phyloP scores from a whole-genome alignment of 37 sponge, comb jelly and placozoan species.

The Tethya wilhelma region DNA sequence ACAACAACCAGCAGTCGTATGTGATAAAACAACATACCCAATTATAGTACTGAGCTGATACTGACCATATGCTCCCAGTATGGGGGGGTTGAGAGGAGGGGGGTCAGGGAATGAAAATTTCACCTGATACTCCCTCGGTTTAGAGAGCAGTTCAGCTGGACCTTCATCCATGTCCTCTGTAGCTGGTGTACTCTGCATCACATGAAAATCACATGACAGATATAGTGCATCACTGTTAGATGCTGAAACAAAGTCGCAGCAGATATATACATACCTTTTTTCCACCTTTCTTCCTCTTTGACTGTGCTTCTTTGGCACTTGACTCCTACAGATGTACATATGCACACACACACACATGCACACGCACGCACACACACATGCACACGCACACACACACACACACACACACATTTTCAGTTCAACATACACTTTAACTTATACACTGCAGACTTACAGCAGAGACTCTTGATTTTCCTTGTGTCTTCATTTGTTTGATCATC shows the following conservation, averaged over 20 bases:
- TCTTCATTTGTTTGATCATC: constrained; percentile 69
- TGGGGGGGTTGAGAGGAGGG: constrained; percentile 93
- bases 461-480: constrained; percentile 77
- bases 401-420: background rate
- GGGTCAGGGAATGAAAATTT: constrained; percentile 98
- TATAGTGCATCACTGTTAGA: background rate
- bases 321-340: constrained; percentile 31
- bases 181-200: background rate
- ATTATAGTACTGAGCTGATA: background rate
- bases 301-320: constrained; percentile 43
- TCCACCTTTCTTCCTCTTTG: constrained; percentile 42
- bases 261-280: background rate
- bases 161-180: constrained; percentile 66
- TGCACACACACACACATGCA: background rate
- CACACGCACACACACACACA: background rate
- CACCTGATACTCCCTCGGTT: constrained; percentile 95
- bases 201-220: background rate
- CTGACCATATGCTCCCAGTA: constrained; percentile 94
- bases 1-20: background rate
- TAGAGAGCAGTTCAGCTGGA: constrained; percentile 71
- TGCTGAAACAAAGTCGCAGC: no score
- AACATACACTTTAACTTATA: background rate
- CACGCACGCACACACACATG: background rate
- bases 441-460: constrained; percentile 69
- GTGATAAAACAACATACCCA: background rate